Conservation (phyloP, 2,113 vertebrate species). For the Chlorodrepanis virens region DNA sequence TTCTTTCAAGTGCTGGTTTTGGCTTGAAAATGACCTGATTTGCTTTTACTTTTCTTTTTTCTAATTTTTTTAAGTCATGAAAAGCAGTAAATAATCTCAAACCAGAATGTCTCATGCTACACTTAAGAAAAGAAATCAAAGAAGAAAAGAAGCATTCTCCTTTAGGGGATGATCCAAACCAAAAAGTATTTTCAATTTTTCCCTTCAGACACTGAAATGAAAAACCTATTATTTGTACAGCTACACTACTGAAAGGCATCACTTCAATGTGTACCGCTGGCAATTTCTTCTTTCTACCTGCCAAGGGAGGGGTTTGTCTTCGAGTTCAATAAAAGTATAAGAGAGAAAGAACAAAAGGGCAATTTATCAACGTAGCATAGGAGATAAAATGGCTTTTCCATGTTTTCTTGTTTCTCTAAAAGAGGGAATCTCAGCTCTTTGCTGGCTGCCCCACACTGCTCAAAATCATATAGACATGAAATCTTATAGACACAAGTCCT, state of each 20-base stretch:
- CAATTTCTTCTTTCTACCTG: slow-evolving; percentile 25
- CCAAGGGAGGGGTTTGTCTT: slow-evolving; percentile 13
- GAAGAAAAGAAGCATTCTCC: slow-evolving; percentile 11
- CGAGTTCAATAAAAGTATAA: not conserved
- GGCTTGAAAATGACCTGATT: not conserved
- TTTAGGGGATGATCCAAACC: slow-evolving; percentile 20
- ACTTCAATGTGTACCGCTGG: not conserved
- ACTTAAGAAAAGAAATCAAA: not conserved
- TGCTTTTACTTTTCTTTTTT: not conserved
- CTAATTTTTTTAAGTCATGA: not conserved
- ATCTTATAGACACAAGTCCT: rapidly evolving
- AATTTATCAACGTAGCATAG: not conserved
- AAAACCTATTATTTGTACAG: slow-evolving; percentile 37
- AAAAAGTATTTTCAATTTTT: slow-evolving; percentile 30
- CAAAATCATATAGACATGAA: not conserved
- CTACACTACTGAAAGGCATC: not conserved
- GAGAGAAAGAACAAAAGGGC: not conserved
- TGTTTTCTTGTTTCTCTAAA: not conserved
- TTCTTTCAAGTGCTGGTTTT: not conserved
- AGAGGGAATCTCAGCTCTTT: not conserved
- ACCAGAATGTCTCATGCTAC: not conserved
- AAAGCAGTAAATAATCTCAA: slow-evolving; percentile 30
- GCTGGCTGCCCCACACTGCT: not conserved
- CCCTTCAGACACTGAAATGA: not conserved
- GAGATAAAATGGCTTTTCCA: not conserved